Evolutionary conservation across 2,888 invertebrate genomes (phyloP), one percentile per base, ranked within the genome.

Genomic region (Drosophila demipolita): DNA sequence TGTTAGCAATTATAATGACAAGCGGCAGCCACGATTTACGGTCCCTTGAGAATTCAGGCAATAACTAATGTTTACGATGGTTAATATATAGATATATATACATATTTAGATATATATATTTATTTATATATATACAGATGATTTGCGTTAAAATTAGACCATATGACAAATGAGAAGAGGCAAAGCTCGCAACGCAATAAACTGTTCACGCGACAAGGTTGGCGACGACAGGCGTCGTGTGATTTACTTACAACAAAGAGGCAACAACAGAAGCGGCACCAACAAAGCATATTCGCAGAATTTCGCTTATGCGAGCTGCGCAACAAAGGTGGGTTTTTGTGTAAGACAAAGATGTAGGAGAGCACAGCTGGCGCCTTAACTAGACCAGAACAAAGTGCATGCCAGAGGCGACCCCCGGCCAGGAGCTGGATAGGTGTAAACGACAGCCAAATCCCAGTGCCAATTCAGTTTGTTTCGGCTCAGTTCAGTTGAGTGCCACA

Each of bases 171-270:
- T 73, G 62, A 59, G 15, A 54, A 38, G 42, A 70, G 60, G 8
- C 36, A 59, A 64, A 62, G 55, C 63, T 58, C 63, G 70, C 71
- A 89, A 81, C 85, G 89, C 89, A 89, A 89, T 87, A 89, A 84
- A 77, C 69, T 73, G 74, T 74, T 70, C 77, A 84, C 76, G 84
- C 85, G 87, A 89, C 84, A 89, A 85, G 89, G 89, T 73, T 87
- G 82, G 35, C 40, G 45, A 48, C 32, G 32, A 66, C 49, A 64
- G 63, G 38, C 77, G 66, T 64, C 67, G 62, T 63, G 32, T 72
- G 70, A 81, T 80, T 79, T 81, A 66, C 78, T 80, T 77, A 73
- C 72, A 80, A 50, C 71, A 66, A 63, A 52, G 45, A 45, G 15
- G 26, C 49, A 59, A 8, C 42, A 38, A 74, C 40, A 61, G 11